A percentile compares a stretch with the other conserved stretches of the same genome.
Evolutionary conservation across 2,797 vertebrate genomes (phyloP).

Genomic region (Emydoidea blandingii): DNA sequence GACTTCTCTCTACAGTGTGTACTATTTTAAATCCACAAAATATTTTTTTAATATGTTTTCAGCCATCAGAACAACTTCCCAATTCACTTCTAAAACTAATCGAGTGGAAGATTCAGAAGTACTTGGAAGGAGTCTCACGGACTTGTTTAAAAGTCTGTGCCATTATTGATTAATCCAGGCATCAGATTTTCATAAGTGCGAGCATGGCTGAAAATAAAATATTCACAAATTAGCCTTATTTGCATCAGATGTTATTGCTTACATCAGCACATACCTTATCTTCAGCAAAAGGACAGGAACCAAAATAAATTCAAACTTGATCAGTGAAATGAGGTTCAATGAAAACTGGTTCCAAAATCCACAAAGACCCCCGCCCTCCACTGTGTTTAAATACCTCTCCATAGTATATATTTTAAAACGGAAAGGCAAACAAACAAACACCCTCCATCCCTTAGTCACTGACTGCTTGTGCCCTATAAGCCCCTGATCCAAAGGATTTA

Average conservation of each 20-base stretch:
- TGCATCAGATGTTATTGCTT: not conserved
- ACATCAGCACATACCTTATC: not conserved
- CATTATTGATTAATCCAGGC: not conserved
- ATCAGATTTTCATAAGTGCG: not conserved
- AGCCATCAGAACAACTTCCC: not conserved
- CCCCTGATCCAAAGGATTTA: not conserved
- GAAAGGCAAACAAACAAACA: fast-evolving
- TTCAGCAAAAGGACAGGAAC: not conserved
- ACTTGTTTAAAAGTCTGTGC: not conserved
- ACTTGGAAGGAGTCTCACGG: not conserved
- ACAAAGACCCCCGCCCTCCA: not conserved
- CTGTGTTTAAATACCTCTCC: fast-evolving
- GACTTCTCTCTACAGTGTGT: not conserved
- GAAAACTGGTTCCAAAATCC: not conserved
- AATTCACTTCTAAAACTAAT: not conserved
- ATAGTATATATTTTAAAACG: not conserved
- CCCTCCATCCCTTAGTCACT: not conserved
- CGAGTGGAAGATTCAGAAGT: not conserved
- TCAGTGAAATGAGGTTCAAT: not conserved
- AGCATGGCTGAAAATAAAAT: not conserved
- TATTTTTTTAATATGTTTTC: fast-evolving
- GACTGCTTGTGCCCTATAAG: not conserved
- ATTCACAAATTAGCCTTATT: not conserved
- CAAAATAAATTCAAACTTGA: not conserved
- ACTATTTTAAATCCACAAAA: not conserved